phyloP scores from a whole-genome alignment of 2,113 vertebrate species.

The Ailuropoda melanoleuca region DNA sequence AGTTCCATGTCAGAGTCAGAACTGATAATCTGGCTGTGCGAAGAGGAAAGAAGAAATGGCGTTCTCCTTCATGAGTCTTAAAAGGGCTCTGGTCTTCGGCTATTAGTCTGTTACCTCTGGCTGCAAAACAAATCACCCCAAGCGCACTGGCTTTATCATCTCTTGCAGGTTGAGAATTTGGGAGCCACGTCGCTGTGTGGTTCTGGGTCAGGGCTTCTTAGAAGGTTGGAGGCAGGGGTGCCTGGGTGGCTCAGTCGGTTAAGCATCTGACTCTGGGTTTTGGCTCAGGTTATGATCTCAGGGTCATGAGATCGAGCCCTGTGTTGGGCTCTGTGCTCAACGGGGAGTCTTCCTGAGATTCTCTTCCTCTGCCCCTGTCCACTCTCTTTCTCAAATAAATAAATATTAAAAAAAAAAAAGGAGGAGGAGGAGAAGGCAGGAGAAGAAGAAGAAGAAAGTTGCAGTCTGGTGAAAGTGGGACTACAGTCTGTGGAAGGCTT shows the following conservation, averaged over 20 bases:
- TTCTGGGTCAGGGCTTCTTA: not conserved
- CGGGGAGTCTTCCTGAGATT: not conserved
- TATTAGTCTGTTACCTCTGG: not conserved
- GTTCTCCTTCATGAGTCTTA: not conserved
- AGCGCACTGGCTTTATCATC: not conserved
- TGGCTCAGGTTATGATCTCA: not conserved
- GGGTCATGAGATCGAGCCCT: not conserved
- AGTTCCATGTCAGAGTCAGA: not conserved
- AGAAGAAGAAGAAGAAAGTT: not conserved
- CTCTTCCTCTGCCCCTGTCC: not conserved
- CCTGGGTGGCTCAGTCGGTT: not conserved
- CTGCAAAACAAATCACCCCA: not conserved
- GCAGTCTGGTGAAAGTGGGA: not conserved
- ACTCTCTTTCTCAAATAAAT: not conserved
- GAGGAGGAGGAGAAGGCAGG: too few species aligned
- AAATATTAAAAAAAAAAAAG: not conserved
- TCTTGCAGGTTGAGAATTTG: not conserved
- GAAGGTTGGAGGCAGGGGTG: not conserved
- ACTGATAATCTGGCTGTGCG: not conserved
- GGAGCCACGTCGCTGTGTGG: not conserved
- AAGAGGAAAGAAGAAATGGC: not conserved
- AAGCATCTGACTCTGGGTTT: not conserved
- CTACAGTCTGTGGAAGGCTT: not conserved
- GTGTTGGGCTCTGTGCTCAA: not conserved
- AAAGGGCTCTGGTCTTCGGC: not conserved